These are phyloP conservation scores for Acanthaster planci DNA, from an alignment of 35 echinoderm and acorn worm species.

Conservation along the genomic window DNA sequence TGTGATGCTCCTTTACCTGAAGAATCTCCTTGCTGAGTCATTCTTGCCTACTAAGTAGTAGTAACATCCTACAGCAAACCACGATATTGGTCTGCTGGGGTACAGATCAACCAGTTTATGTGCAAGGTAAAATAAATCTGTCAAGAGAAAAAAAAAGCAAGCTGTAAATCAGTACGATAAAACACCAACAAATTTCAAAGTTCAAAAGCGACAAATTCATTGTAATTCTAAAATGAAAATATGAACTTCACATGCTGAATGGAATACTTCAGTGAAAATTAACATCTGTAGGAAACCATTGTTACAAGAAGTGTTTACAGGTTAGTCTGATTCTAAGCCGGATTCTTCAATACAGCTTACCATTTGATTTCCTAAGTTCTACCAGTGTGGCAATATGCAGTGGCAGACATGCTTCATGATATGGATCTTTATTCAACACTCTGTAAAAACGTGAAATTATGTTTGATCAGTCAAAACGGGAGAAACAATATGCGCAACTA, in stretches of 20 bases:
- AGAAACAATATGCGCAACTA: too few relatives aligned
- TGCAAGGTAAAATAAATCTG: conserved; percentile 90
- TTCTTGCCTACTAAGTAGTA: conserved; percentile 87
- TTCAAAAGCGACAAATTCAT: too few relatives aligned
- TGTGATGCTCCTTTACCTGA: too few relatives aligned
- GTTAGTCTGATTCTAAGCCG: not conserved
- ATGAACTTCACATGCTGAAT: too few relatives aligned
- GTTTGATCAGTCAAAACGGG: too few relatives aligned
- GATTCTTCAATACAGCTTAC: conserved; percentile 42
- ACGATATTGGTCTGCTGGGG: conserved; percentile 77
- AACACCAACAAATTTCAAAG: too few relatives aligned
- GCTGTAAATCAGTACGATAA: too few relatives aligned
- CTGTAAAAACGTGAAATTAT: conserved; percentile 46
- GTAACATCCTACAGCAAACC: conserved; percentile 96
- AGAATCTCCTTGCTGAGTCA: conserved; percentile 84
- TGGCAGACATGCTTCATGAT: conserved; percentile 72
- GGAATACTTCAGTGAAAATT: too few relatives aligned
- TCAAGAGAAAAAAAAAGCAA: conserved; percentile 22
- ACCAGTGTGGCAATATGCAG: conserved; percentile 86
- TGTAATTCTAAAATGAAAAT: too few relatives aligned
- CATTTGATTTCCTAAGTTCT: conserved; percentile 87
- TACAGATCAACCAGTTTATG: conserved; percentile 83
- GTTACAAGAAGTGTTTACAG: not conserved
- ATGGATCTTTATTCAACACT: conserved; percentile 84
- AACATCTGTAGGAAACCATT: not conserved